phyloP scores from a whole-genome alignment of 1,140 invertebrate genomes.

The Orius insidiosus region DNA sequence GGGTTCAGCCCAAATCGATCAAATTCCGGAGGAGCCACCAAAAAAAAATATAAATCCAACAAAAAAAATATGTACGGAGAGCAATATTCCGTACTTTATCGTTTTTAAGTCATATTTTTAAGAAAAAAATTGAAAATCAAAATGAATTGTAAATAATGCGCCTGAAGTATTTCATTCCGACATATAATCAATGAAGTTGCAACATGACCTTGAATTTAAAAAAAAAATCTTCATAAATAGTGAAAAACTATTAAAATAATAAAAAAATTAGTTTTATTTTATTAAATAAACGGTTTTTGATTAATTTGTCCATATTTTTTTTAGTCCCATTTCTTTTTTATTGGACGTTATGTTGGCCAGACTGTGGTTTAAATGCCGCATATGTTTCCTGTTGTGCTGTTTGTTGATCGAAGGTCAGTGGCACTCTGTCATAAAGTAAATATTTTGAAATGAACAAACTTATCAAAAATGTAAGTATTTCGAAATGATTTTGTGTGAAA shows the following conservation, averaged over 20 bases:
- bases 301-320: neutral
- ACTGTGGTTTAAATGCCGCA: conserved; percentile 15
- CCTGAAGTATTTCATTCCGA: too few relatives aligned
- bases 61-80: too few relatives aligned
- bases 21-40: too few relatives aligned
- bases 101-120: too few relatives aligned
- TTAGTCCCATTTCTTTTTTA: neutral
- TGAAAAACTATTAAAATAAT: neutral
- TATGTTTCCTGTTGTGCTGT: conserved; percentile 21
- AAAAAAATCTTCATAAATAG: neutral
- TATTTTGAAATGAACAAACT: conserved; percentile 21
- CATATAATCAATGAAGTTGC: too few relatives aligned
- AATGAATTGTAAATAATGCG: too few relatives aligned
- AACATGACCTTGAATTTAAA: too few relatives aligned
- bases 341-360: conserved; percentile 11
- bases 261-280: neutral
- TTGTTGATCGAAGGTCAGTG: conserved; percentile 23
- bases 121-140: too few relatives aligned
- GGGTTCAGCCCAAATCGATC: too few relatives aligned
- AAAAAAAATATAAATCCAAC: too few relatives aligned
- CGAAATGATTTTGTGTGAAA: neutral
- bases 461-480: conserved; percentile 15
- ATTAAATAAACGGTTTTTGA: neutral
- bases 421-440: conserved; percentile 20
- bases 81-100: too few relatives aligned